Base-by-base conservation (phyloP, 2,113 vertebrate species). In the Cebidichthys violaceus region DNA sequence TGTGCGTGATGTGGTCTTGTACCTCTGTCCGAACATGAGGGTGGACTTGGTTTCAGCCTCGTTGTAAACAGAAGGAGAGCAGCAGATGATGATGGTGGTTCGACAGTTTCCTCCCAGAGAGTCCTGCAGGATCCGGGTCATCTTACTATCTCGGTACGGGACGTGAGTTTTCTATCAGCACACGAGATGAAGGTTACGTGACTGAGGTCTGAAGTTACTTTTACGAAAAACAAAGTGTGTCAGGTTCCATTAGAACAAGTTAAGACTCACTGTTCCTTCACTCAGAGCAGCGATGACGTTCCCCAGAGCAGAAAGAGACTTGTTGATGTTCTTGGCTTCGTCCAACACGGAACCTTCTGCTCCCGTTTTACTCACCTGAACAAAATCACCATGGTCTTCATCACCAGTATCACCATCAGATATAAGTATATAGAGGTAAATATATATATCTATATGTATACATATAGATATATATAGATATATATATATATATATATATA, bases 251-350 rank as follows among this genome's bases (percentile, higher is more conserved):
- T 5, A 47, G 45, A 47, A 47, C 50, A 39, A 9, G 37, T 39
- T 9, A 9, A 11, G 24, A 77, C 79, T 90, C 29, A 89, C 88
- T n/a, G 72, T 98, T 93, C 98, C 98, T 93, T 99, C 98, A 60
- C 98, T 98, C 94, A 99, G 91, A 55, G 98, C 98, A 0, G 98
- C 96, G 86, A 99, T 99, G 90, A 99, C 98, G 1, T 99, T 99
- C 82, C 98, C 98, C 55, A 99, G 94, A 74, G 98, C 98, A 60
- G 98, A 99, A 85, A 99, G 92, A 94, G 98, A 99, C 82, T 99
- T 99, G 94, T 99, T 99, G 95, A 99, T 99, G 91, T 99, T 99
- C 96, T 99, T 99, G 75, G 98, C 98, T 95, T 99, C 98, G 8
- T 99, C 98, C 11, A 99, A 94, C 57, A 99, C 97, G 1, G 98